Evolutionary conservation across 2,888 invertebrate genomes (phyloP), one percentile per base, ranked within the genome.

Genomic region (Eueremaeus valkanovi): DNA sequence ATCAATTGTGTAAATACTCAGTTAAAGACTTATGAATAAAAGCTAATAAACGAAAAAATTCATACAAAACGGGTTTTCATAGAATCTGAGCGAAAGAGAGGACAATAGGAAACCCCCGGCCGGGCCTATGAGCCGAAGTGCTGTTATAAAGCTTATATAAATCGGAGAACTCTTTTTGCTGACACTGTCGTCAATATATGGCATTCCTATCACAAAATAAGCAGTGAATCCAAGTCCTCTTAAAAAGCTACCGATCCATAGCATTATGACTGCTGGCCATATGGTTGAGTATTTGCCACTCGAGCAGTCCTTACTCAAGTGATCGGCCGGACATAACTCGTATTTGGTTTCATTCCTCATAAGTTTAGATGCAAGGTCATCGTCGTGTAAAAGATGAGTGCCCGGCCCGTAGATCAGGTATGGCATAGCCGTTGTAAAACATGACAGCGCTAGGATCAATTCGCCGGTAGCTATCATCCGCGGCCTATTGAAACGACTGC

Each of bases 151-250:
- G 36, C 72, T 75, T 75, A 78, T 78, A 24, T 78, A 77, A 79
- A 78, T 77, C 76, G 72, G 42, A 45, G 73, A 76, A 51, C 21
- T 16, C 49, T 74, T 74, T 66, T 78, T 78, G 21, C 49, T 36
- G 13, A 78, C 76, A 51, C 78, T 79, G 70, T 80, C 79, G 58
- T 79, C 79, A 6, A 79, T 63, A 27, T 78, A 79, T 3, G 78
- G 76, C 5, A 76, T 58, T 11, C 79, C 79, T 24, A 80, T 45
- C 11, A 76, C 73, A 42, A 78, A 78, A 63, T 74, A 79, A 2
- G 76, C 77, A 24, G 77, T 78, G 29, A 77, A 77, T n/a, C 80
- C 80, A 42, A 80, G 74, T 16, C 79, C 79, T 66, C 77, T 78
- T 0, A 79, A 21, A 33, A 79, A 80, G 74, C 75, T 78, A 1